A percentile compares a stretch with the other conserved stretches of the same genome.
phyloP scores from a whole-genome alignment of 2,113 vertebrate species.

The Empidonax alnorum region DNA sequence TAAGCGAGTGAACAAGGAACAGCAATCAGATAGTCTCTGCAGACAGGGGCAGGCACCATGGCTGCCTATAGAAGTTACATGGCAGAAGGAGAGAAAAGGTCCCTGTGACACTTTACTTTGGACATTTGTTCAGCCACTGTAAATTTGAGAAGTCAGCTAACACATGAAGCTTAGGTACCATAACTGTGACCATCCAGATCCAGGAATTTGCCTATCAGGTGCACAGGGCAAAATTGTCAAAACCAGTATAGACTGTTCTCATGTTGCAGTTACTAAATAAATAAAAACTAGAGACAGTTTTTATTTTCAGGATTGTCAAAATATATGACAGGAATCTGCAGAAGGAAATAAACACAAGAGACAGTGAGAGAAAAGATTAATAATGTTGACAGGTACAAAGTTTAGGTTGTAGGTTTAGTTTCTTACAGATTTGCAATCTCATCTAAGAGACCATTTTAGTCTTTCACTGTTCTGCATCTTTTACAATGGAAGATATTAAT shows the following conservation, averaged over 20 bases:
- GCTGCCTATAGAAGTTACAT: background rate
- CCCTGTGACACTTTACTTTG: background rate
- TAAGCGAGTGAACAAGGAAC: background rate
- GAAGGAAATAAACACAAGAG: background rate
- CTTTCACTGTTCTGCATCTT: background rate
- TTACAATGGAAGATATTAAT: background rate
- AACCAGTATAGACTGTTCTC: background rate
- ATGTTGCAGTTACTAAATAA: background rate
- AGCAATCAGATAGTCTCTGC: background rate
- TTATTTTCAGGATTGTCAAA: background rate
- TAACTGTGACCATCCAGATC: background rate
- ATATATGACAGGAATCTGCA: background rate
- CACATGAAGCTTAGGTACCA: accelerated
- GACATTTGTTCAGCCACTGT: background rate
- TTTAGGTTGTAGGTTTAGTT: background rate
- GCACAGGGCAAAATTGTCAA: background rate
- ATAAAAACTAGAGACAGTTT: no score
- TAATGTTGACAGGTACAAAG: background rate
- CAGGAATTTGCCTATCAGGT: background rate
- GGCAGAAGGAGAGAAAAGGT: background rate
- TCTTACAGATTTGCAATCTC: background rate
- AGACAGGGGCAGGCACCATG: background rate
- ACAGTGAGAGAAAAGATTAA: background rate
- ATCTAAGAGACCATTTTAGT: background rate
- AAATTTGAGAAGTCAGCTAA: background rate